Percentiles rank a stretch among this genome's conserved stretches.
Evolutionary conservation across 1,140 invertebrate species (phyloP).

Genomic region (Parapsyche elsis): DNA sequence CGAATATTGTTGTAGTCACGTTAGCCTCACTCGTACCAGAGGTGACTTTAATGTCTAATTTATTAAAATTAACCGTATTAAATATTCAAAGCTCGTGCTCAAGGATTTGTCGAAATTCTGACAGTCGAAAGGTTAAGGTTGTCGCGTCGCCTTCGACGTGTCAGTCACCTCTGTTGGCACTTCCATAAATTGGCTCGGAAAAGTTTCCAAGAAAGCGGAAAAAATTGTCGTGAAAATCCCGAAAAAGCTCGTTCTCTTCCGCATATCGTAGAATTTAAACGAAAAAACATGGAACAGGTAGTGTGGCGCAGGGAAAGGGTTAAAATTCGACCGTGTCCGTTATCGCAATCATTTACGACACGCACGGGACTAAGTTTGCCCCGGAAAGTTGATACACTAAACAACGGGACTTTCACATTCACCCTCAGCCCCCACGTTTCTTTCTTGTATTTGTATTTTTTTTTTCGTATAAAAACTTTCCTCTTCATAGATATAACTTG

Average conservation of each 20-base stretch:
- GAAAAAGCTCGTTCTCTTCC: background rate
- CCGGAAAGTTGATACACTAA: background rate
- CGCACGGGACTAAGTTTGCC: background rate
- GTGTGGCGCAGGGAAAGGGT: background rate
- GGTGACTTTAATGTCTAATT: no score
- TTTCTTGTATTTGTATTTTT: background rate
- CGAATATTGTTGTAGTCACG: no score
- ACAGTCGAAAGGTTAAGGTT: no score
- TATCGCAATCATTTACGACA: background rate
- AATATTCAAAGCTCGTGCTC: no score
- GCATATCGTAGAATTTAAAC: background rate
- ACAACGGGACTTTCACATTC: background rate
- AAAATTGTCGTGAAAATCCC: background rate
- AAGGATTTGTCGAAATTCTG: no score
- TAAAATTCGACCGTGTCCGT: background rate
- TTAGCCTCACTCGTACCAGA: no score
- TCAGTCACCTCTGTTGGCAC: no score
- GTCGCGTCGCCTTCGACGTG: no score
- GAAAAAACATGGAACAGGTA: background rate
- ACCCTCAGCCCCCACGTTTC: background rate
- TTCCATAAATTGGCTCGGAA: no score
- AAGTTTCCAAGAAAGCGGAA: no score
- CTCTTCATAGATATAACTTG: no score
- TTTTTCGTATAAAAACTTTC: background rate
- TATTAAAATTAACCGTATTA: no score